A percentile compares a stretch with the other conserved stretches of the same genome.
These are phyloP conservation scores for Thalassarche chlororhynchos DNA, from an alignment of 2,113 vertebrate genomes.

Conservation along the genomic window DNA sequence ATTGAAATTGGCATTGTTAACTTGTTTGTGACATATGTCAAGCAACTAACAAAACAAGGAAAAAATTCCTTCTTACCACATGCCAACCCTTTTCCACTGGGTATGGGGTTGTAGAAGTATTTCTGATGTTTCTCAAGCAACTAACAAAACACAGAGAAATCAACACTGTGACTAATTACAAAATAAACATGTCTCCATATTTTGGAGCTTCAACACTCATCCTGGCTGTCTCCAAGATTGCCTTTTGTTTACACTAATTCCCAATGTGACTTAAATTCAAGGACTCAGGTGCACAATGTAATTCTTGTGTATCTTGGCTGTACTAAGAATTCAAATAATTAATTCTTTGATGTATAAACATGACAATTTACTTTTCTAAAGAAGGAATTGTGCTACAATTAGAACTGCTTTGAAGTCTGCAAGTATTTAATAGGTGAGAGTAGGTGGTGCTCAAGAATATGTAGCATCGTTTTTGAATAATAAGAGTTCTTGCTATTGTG, in stretches of 20 bases:
- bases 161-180: background rate
- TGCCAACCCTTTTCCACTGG: background rate
- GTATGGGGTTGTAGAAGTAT: background rate
- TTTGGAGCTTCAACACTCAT: background rate
- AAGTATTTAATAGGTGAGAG: background rate
- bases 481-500: background rate
- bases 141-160: background rate
- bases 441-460: background rate
- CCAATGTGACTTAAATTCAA: background rate
- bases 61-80: background rate
- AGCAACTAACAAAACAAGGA: background rate
- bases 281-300: background rate
- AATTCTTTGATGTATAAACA: background rate
- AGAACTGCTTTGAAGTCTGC: background rate
- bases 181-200: background rate
- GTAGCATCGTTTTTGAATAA: background rate
- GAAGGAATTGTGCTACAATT: background rate
- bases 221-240: background rate
- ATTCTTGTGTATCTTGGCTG: background rate
- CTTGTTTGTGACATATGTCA: background rate
- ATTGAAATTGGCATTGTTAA: background rate
- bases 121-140: background rate
- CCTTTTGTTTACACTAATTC: background rate
- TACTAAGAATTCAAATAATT: background rate
- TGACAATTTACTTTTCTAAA: background rate